Conservation (phyloP, 1,140 invertebrate species). For the Glomeris maerens region DNA sequence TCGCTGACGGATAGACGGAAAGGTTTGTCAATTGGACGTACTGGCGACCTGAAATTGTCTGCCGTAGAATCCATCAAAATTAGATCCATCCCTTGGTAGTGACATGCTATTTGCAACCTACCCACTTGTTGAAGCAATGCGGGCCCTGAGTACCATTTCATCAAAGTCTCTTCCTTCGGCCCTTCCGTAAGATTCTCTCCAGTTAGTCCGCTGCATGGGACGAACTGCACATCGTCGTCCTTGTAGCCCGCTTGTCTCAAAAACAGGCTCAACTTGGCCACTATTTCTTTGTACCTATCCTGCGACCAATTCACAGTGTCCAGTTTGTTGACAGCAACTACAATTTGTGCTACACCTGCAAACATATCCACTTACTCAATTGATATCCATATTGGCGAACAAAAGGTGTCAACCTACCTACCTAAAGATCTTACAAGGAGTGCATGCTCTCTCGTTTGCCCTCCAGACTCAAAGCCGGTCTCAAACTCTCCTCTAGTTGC, state of each 20-base stretch:
- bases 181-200: slow-evolving; percentile 76
- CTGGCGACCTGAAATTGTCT: slow-evolving; percentile 64
- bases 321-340: slow-evolving; percentile 72
- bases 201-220: slow-evolving; percentile 88
- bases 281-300: slow-evolving; percentile 73
- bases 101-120: slow-evolving; percentile 23
- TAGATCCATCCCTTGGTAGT: not conserved
- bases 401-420: slow-evolving; percentile 20
- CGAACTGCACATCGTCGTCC: slow-evolving; percentile 71
- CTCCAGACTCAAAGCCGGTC: slow-evolving; percentile 92
- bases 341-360: slow-evolving; percentile 63
- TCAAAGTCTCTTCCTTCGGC: slow-evolving; percentile 49
- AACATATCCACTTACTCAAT: slow-evolving; percentile 14
- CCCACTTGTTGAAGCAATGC: slow-evolving; percentile 67
- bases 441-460: slow-evolving; percentile 95
- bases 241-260: slow-evolving; percentile 90
- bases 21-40: slow-evolving; percentile 67
- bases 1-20: slow-evolving; percentile 86
- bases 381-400: slow-evolving; percentile 11
- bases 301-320: slow-evolving; percentile 64
- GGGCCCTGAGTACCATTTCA: slow-evolving; percentile 73
- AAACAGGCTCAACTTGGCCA: slow-evolving; percentile 67
- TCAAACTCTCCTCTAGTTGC: slow-evolving; percentile 91
- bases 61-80: slow-evolving; percentile 15
- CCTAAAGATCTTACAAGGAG: slow-evolving; percentile 81